Evolutionary conservation across 2,888 invertebrate species (phyloP), one percentile per base, ranked within the genome.

Genomic region (Lobophora halterata): DNA sequence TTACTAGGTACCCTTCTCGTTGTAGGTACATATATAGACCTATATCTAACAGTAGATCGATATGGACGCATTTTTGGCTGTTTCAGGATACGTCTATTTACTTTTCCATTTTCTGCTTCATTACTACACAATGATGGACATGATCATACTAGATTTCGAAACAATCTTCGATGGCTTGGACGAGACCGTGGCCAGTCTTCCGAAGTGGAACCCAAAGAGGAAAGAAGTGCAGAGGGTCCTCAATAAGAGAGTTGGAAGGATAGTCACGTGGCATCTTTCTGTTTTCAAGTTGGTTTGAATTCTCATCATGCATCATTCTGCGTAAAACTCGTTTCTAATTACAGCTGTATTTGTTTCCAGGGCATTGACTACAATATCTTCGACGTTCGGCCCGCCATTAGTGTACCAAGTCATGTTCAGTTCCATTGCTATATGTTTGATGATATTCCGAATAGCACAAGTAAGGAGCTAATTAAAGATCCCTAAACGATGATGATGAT

Each of bases 41-140:
- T n/a, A n/a, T n/a, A n/a, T n/a, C n/a, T n/a, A n/a, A n/a, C n/a
- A n/a, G n/a, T n/a, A n/a, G n/a, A n/a, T n/a, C n/a, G n/a, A n/a
- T n/a, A n/a, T n/a, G n/a, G n/a, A n/a, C n/a, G n/a, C n/a, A n/a
- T n/a, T n/a, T n/a, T n/a, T n/a, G n/a, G n/a, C n/a, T n/a, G 8
- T 72, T 68, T 13, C 65, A 82, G 81, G 65, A 0, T 80, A 76
- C 41, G 47, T 80, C 3, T 80, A 78, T 53, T 51, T 67, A 1
- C 31, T 74, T 6, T 76, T 80, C 30, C 82, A 83, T 44, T 55
- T 73, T 12, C 35, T 81, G 12, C 40, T 80, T 4, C 80, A 81
- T 47, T 65, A 67, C 41, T 67, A 68, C 41, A 58, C 46, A 8
- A 35, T 77, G 37, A 62, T 83, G 68, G 61, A 70, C 6, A 55